Base-by-base conservation (phyloP, 2,797 vertebrate genomes). In the Pipistrellus pygmaeus region DNA sequence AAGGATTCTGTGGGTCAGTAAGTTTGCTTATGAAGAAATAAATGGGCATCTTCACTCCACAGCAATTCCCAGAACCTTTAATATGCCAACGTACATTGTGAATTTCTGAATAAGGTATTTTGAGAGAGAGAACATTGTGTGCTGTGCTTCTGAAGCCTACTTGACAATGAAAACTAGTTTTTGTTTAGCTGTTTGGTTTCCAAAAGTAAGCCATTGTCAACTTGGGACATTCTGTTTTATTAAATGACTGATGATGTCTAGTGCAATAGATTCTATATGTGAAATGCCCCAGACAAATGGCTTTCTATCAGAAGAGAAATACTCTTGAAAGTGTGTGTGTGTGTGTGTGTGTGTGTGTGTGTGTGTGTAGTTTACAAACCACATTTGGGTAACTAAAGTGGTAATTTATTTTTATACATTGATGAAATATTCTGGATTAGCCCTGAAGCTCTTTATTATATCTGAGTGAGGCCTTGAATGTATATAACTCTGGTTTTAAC, bases 31-130 rank as follows among this genome's bases (percentile, higher is more conserved):
- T 72, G 38, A 88, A 84, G 62, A 90, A 93, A 84, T 72, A 71
- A 71, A 78, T 38, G 71, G 27, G 3, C 13, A 83, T 84, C 55
- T 84, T 83, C 62, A 71, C 15, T 94, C 21, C 55, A 88, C 55
- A 88, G 53, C 75, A 85, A 87, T 72, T 88, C 75, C 88, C 32
- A 71, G 64, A 76, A 35, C 2, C 41, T 86, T 87, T 93, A 86
- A 11, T 69, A 35, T 85, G 23, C 51, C 51, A 86, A 82, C 4
- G 1, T 21, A 44, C 46, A 27, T n/a, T 38, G 53, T 73, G 35
- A 69, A 46, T 91, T 86, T 94, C 32, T 82, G 80, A 66, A 82
- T 48, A 32, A 48, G 30, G 30, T 82, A 48, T 64, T 64, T 64
- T 64, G 60, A 66, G 30, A 48, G 32, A 78, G 12, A 82, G 30